These are phyloP conservation scores for Platyscelio sp. DNA, from an alignment of 2,888 invertebrate species.

Conservation along the genomic window DNA sequence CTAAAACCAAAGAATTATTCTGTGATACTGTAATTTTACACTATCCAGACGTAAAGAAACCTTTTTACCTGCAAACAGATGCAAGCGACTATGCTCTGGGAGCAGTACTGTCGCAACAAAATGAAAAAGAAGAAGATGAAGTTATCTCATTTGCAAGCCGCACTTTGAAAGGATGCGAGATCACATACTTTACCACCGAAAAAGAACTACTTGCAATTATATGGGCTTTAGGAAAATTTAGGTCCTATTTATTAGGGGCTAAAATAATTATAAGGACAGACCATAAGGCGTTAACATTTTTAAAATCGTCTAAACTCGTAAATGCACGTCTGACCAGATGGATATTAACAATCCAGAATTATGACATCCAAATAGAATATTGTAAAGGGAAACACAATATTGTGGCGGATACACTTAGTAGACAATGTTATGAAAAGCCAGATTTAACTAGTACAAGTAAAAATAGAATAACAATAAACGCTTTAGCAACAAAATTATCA, in stretches of 20 bases:
- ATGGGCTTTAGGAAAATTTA: neutral
- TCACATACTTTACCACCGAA: neutral
- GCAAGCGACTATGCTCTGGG: slow-evolving; percentile 40
- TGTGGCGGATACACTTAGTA: neutral
- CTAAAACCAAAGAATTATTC: slow-evolving; percentile 51
- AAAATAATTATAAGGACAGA: neutral
- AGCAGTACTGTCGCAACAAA: slow-evolving; percentile 24
- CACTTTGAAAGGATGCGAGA: slow-evolving; percentile 47
- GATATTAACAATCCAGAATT: neutral
- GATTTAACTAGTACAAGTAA: neutral
- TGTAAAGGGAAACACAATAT: neutral
- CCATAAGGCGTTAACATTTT: slow-evolving; percentile 15
- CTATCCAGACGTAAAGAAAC: neutral
- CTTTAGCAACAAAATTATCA: neutral
- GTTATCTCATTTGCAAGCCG: slow-evolving; percentile 73
- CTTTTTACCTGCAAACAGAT: slow-evolving; percentile 1
- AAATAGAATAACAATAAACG: neutral
- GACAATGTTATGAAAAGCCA: neutral
- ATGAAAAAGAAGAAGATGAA: slow-evolving; percentile 9
- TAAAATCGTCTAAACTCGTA: neutral
- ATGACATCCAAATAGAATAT: neutral
- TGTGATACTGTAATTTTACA: neutral
- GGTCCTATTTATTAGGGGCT: neutral
- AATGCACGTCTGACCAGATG: slow-evolving; percentile 7
- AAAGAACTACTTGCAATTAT: slow-evolving; percentile 9